phyloP scores from a whole-genome alignment of 2,113 vertebrate species.

The Penelope pileata region DNA sequence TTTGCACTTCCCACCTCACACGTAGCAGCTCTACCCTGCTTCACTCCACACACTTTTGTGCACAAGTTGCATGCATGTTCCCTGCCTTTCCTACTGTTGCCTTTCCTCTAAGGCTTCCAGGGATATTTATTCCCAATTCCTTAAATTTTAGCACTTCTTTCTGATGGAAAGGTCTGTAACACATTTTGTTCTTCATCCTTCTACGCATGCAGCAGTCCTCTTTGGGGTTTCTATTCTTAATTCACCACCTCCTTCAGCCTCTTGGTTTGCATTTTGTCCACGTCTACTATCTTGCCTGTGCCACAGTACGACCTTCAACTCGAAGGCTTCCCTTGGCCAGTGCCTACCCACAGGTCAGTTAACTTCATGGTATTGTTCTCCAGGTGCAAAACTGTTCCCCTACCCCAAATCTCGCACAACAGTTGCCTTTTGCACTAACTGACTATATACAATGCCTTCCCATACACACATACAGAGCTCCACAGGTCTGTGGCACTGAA shows the following conservation, averaged over 20 bases:
- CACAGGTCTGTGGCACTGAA: background rate
- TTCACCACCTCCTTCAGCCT: background rate
- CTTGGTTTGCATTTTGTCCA: background rate
- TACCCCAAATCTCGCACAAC: background rate
- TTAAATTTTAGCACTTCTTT: background rate
- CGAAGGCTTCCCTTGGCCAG: background rate
- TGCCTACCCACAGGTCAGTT: background rate
- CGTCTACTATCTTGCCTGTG: background rate
- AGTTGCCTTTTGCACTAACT: background rate
- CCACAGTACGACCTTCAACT: background rate
- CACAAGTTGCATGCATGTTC: fast-evolving
- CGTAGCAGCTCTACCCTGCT: background rate
- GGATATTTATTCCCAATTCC: background rate
- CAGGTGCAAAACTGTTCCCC: background rate
- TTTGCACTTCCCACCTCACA: background rate
- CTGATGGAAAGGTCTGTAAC: background rate
- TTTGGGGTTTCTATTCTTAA: background rate
- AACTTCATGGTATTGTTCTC: background rate
- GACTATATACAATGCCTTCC: background rate
- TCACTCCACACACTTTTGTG: background rate
- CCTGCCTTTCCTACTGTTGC: background rate
- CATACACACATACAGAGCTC: background rate
- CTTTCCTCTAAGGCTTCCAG: background rate
- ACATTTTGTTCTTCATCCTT: background rate
- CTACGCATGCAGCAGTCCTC: background rate